Conservation (phyloP, 2,113 vertebrate genomes). For the Mungos mungo region DNA sequence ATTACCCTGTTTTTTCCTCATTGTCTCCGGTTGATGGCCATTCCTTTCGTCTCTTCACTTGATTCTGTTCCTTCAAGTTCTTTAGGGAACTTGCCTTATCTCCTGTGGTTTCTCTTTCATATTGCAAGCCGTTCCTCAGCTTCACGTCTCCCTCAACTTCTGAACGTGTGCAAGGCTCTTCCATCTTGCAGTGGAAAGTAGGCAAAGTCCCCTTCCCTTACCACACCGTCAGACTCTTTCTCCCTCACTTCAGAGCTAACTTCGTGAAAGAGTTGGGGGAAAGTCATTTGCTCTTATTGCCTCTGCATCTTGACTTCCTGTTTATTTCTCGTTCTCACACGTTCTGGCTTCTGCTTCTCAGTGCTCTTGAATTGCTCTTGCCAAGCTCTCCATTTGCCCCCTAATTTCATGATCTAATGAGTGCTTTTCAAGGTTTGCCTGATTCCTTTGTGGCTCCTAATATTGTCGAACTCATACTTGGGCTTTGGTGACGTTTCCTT, state of each 20-base stretch:
- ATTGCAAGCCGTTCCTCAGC: not conserved
- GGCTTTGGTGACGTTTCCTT: not conserved
- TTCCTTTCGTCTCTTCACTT: not conserved
- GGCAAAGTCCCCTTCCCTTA: not conserved
- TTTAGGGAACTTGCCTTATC: not conserved
- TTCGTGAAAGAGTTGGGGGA: not conserved
- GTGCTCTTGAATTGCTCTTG: not conserved
- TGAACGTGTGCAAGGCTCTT: slow-evolving; percentile 7
- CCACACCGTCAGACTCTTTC: not conserved
- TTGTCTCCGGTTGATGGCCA: not conserved
- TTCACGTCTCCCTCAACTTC: slow-evolving; percentile 15
- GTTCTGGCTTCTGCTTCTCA: not conserved
- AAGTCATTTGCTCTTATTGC: not conserved
- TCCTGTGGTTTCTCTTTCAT: not conserved
- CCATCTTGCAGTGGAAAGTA: slow-evolving; percentile 14
- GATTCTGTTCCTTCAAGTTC: not conserved
- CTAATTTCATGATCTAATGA: not conserved
- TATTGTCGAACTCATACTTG: not conserved
- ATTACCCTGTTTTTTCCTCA: not conserved
- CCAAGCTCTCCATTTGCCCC: not conserved
- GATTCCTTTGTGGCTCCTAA: not conserved
- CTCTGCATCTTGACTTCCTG: not conserved
- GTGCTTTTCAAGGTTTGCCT: not conserved
- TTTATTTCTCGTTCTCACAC: not conserved
- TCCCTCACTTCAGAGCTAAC: not conserved